phyloP scores from a whole-genome alignment of 2,888 invertebrate species.

The Phorcus lineatus region DNA sequence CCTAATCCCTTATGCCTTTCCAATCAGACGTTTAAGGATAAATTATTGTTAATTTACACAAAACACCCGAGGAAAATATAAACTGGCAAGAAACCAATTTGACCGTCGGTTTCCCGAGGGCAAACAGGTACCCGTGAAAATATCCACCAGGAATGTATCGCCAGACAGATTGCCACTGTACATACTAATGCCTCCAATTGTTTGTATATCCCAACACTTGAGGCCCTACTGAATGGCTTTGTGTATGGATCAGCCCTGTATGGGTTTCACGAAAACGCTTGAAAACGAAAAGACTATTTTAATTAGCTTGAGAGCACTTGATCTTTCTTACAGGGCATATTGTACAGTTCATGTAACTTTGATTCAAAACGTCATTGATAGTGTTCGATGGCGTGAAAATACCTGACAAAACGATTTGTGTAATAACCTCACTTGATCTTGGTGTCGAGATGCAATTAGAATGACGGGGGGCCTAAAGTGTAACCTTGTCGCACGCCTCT shows the following conservation, averaged over 20 bases:
- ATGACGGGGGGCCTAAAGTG: background rate
- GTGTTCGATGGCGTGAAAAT: slow-evolving; percentile 21
- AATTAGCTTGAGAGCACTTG: background rate
- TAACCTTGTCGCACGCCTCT: background rate
- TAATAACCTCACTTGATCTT: background rate
- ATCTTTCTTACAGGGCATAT: background rate
- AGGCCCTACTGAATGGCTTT: slow-evolving; percentile 6
- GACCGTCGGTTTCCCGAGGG: slow-evolving; percentile 33
- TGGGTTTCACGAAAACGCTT: background rate
- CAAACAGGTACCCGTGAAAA: slow-evolving; percentile 2
- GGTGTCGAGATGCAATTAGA: background rate
- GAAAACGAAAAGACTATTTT: background rate
- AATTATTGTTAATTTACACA: slow-evolving; percentile 29
- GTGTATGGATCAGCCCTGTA: background rate
- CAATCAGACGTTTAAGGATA: background rate
- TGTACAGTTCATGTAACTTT: background rate
- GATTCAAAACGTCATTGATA: slow-evolving; percentile 14
- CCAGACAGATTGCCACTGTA: background rate
- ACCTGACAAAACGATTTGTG: background rate
- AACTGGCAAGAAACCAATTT: slow-evolving; percentile 37
- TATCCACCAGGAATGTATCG: background rate
- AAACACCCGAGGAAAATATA: slow-evolving; percentile 32
- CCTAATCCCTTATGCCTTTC: background rate
- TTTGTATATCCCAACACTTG: slow-evolving; percentile 18
- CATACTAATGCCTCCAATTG: background rate